phyloP scores from a whole-genome alignment of 2,888 invertebrate genomes.

The Anthophora plumipes region DNA sequence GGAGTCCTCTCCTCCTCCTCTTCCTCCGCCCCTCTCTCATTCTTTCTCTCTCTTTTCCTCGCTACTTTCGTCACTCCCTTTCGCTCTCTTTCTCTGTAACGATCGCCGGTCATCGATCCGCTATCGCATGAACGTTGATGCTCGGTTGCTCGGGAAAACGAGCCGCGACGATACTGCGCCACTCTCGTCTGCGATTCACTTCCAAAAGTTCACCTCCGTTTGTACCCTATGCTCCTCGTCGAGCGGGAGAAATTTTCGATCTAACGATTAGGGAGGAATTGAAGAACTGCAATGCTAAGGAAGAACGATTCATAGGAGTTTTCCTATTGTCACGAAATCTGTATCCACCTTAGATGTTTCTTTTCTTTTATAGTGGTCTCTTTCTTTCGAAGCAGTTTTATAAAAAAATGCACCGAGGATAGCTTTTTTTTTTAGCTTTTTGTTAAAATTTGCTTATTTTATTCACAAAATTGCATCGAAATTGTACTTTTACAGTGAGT shows the following conservation, averaged over 20 bases:
- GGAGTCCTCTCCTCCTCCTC: constrained; percentile 14
- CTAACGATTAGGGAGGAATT: too few relatives aligned
- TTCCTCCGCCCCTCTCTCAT: not conserved
- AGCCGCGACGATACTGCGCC: constrained; percentile 2
- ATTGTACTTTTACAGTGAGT: too few relatives aligned
- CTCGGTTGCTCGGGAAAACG: constrained; percentile 51
- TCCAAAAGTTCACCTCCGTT: not conserved
- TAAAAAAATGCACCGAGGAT: too few relatives aligned
- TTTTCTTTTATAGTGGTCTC: too few relatives aligned
- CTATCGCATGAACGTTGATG: constrained; percentile 63
- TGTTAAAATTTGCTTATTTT: too few relatives aligned
- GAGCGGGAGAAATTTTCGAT: not conserved
- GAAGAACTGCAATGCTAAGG: not conserved
- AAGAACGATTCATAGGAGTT: too few relatives aligned
- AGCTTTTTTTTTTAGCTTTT: too few relatives aligned
- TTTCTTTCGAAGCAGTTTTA: too few relatives aligned
- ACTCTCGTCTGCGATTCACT: constrained; percentile 7
- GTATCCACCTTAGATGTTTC: too few relatives aligned
- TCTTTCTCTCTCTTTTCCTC: constrained; percentile 6
- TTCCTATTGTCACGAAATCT: too few relatives aligned
- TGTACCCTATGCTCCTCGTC: not conserved
- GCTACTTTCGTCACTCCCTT: too few relatives aligned
- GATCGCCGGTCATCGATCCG: constrained; percentile 71
- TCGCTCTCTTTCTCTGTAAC: constrained; percentile 47
- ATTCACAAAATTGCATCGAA: too few relatives aligned